Evolutionary conservation across 2,888 invertebrate genomes (phyloP).

Genomic region (Copidosoma aretas): DNA sequence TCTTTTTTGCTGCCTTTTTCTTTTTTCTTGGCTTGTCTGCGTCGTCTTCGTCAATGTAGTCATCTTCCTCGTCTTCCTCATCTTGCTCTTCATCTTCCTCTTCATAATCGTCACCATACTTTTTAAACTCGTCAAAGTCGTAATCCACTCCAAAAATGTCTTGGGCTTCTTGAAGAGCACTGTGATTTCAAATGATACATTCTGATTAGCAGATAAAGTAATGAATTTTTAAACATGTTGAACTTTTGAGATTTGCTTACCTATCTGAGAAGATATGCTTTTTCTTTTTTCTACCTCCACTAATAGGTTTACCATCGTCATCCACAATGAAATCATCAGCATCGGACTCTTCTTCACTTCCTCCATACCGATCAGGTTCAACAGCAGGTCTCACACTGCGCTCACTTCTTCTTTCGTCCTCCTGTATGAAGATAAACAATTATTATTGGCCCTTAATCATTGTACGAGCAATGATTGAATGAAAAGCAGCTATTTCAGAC

Average conservation of each 20-base stretch:
- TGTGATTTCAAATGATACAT: conserved; percentile 52
- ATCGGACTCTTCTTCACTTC: conserved; percentile 82
- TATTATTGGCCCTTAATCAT: background rate
- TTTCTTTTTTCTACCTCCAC: conserved; percentile 79
- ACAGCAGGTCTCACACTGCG: conserved; percentile 70
- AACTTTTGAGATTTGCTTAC: conserved; percentile 65
- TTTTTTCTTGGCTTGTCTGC: conserved; percentile 68
- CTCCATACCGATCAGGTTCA: conserved; percentile 78
- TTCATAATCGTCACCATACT: conserved; percentile 86
- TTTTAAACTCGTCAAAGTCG: conserved; percentile 89
- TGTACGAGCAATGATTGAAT: background rate
- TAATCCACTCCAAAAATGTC: conserved; percentile 99
- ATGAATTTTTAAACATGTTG: conserved; percentile 1
- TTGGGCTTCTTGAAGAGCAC: conserved; percentile 94
- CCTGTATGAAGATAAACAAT: conserved; percentile 63
- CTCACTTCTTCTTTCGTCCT: conserved; percentile 80
- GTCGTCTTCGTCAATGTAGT: conserved; percentile 68
- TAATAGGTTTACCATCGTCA: conserved; percentile 89
- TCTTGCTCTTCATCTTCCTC: conserved; percentile 83
- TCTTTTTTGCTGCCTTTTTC: conserved; percentile 79
- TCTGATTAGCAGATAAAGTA: conserved; percentile 6
- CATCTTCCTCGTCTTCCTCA: conserved; percentile 75
- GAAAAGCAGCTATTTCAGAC: conserved; percentile 9
- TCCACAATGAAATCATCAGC: conserved; percentile 98
- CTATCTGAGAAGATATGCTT: conserved; percentile 87